phyloP scores from a whole-genome alignment of 2,113 vertebrate genomes.

The Ascaphus truei region DNA sequence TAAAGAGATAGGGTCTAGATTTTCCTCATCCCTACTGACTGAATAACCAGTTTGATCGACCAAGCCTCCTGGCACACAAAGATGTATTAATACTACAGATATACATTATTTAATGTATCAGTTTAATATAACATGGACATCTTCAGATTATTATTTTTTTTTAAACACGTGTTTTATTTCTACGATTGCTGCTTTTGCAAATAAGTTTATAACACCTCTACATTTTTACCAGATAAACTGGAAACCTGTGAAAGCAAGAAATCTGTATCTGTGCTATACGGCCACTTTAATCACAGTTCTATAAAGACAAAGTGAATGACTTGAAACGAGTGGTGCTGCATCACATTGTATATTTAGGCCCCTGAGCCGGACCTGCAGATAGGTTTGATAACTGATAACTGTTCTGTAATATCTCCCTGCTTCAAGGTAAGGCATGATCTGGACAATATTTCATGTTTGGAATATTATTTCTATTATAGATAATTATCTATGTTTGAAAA shows the following conservation, averaged over 20 bases:
- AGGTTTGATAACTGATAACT: conserved; percentile 51
- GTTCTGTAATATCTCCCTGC: conserved; percentile 25
- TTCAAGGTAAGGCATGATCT: conserved; percentile 39
- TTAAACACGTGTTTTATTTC: neutral
- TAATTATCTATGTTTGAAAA: no score
- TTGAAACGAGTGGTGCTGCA: no score
- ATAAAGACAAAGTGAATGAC: no score
- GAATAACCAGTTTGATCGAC: conserved; percentile 39
- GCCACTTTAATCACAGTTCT: no score
- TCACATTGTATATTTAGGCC: conserved; percentile 54
- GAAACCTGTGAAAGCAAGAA: neutral
- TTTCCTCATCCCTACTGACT: conserved; percentile 45
- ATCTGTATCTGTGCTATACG: no score
- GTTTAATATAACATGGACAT: no score
- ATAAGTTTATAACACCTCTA: no score
- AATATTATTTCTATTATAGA: no score
- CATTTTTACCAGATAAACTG: neutral
- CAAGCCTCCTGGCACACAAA: conserved; percentile 19
- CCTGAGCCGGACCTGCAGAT: conserved; percentile 44
- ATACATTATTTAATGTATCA: conserved; percentile 9
- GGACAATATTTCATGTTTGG: neutral
- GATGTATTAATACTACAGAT: conserved; percentile 16
- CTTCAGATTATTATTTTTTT: no score
- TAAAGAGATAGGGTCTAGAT: conserved; percentile 42
- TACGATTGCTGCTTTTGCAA: neutral